Percentiles rank a stretch among this genome's conserved stretches.
Evolutionary conservation across 2,888 invertebrate genomes (phyloP).

Genomic region (Trichopria drosophilae): DNA sequence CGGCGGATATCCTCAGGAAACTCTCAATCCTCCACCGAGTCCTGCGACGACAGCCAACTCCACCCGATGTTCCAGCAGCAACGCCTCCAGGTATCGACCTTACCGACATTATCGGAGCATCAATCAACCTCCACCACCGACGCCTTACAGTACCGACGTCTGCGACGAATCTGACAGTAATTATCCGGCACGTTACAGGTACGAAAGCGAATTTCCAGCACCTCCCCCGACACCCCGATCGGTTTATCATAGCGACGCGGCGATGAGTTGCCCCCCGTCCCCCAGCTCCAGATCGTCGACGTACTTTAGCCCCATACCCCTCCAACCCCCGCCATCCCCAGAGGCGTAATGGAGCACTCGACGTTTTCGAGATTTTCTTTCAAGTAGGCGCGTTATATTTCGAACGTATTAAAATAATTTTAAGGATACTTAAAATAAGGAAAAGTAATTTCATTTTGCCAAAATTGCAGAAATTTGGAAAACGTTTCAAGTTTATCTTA

Average conservation of each 20-base stretch:
- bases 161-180: slow-evolving; percentile 86
- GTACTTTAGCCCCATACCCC: slow-evolving; percentile 79
- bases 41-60: slow-evolving; percentile 77
- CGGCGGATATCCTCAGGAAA: slow-evolving; percentile 77
- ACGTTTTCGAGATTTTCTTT: background rate
- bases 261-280: slow-evolving; percentile 66
- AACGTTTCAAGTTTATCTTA: too few species aligned
- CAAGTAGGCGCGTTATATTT: too few species aligned
- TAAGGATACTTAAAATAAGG: too few species aligned
- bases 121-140: slow-evolving; percentile 88
- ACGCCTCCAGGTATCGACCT: slow-evolving; percentile 68
- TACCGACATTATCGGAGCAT: slow-evolving; percentile 77
- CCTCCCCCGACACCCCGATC: slow-evolving; percentile 77
- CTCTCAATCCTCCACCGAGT: slow-evolving; percentile 87
- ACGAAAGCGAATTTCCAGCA: slow-evolving; percentile 72
- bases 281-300: slow-evolving; percentile 75
- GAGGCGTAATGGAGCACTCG: too few species aligned
- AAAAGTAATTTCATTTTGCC: too few species aligned
- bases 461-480: too few species aligned
- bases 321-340: slow-evolving; percentile 85
- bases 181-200: slow-evolving; percentile 65
- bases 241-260: slow-evolving; percentile 72
- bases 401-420: too few species aligned
- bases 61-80: slow-evolving; percentile 61
- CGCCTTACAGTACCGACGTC: slow-evolving; percentile 92